Evolutionary conservation across 1,140 invertebrate genomes (phyloP).

Genomic region (Radopholus similis): DNA sequence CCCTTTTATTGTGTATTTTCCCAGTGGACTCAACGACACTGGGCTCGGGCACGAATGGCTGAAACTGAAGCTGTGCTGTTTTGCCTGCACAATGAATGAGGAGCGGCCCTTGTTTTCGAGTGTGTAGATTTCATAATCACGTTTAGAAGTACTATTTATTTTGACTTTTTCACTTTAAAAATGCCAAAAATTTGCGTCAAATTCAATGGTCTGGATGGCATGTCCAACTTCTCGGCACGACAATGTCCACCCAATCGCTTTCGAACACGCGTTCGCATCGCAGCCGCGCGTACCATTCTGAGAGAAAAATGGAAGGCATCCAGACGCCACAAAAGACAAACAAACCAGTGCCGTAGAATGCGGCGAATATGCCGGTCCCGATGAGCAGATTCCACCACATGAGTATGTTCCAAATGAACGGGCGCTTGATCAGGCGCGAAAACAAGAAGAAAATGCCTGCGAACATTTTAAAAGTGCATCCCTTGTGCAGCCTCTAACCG

Average conservation of each 20-base stretch:
- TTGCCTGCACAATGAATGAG: too few species aligned
- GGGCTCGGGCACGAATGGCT: too few species aligned
- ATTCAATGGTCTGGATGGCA: slow-evolving; percentile 8
- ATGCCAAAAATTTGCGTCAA: too few species aligned
- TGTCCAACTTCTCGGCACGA: slow-evolving; percentile 42
- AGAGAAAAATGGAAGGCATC: neutral
- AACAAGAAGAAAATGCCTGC: slow-evolving; percentile 53
- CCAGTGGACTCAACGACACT: too few species aligned
- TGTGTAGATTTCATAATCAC: too few species aligned
- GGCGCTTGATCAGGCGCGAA: slow-evolving; percentile 48
- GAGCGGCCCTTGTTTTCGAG: too few species aligned
- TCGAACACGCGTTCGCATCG: slow-evolving; percentile 38
- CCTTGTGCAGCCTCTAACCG: too few species aligned
- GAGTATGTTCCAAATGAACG: slow-evolving; percentile 51
- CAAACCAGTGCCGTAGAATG: slow-evolving; percentile 40
- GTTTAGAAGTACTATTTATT: too few species aligned
- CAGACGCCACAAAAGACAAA: neutral
- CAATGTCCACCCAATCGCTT: slow-evolving; percentile 22
- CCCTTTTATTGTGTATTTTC: too few species aligned
- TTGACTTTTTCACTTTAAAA: too few species aligned
- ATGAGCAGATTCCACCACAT: slow-evolving; percentile 59
- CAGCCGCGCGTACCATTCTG: slow-evolving; percentile 57
- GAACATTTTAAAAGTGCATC: slow-evolving; percentile 15
- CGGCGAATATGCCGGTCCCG: slow-evolving; percentile 57
- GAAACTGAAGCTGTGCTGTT: too few species aligned